phyloP scores from a whole-genome alignment of 2,797 vertebrate genomes.

The Botia kubotai region DNA sequence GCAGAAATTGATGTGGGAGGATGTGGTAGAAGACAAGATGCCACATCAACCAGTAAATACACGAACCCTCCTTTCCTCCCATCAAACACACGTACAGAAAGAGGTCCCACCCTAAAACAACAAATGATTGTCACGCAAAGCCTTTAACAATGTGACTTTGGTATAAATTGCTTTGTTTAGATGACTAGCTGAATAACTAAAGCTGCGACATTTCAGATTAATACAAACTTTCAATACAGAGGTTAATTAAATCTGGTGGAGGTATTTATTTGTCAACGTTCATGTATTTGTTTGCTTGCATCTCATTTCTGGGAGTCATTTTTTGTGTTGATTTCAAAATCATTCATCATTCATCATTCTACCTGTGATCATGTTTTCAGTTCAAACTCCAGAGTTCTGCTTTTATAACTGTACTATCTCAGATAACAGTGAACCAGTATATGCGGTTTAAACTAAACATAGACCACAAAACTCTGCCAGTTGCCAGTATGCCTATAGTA shows the following conservation, averaged over 20 bases:
- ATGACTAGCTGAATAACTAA: not conserved
- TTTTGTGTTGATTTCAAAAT: not conserved
- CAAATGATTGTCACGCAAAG: not conserved
- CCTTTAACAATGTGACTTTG: not conserved
- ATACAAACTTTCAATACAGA: not conserved
- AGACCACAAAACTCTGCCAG: not conserved
- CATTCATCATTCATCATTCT: not conserved
- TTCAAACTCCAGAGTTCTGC: not conserved
- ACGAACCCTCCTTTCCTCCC: not conserved
- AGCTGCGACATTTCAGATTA: not conserved
- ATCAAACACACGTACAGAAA: not conserved
- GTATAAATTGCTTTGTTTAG: not conserved
- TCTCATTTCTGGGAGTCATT: not conserved
- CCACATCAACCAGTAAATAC: constrained; percentile 50
- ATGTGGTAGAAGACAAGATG: constrained; percentile 47
- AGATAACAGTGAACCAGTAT: not conserved
- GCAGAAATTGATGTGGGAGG: constrained; percentile 38
- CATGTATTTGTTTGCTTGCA: not conserved
- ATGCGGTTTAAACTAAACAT: not conserved
- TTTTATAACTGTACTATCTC: not conserved
- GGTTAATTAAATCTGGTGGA: no score
- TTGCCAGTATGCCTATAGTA: not conserved
- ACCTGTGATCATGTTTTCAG: constrained; percentile 13
- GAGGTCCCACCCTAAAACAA: not conserved
- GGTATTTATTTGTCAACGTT: not conserved